phyloP scores from a whole-genome alignment of 2,797 vertebrate genomes.

The Chromobotia macracanthus region DNA sequence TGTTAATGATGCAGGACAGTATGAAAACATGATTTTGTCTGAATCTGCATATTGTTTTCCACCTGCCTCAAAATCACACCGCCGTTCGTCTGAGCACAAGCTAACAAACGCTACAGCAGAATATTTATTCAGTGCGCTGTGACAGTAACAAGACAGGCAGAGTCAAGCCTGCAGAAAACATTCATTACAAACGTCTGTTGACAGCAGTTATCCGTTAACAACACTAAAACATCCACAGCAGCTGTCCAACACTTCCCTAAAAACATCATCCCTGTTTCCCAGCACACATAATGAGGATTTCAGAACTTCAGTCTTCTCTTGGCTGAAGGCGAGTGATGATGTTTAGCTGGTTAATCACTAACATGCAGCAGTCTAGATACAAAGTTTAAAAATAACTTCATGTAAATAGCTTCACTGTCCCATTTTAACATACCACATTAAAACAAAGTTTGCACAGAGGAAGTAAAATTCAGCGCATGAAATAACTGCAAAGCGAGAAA shows the following conservation, averaged over 20 bases:
- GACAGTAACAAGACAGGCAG: background rate
- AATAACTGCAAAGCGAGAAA: slow-evolving; percentile 9
- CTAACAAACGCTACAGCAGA: background rate
- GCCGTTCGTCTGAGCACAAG: background rate
- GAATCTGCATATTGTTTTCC: background rate
- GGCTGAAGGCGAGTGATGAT: background rate
- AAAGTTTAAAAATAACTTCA: background rate
- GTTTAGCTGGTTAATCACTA: background rate
- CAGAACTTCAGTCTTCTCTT: background rate
- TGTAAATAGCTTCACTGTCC: background rate
- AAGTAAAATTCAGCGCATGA: background rate
- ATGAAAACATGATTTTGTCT: background rate
- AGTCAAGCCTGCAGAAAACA: background rate
- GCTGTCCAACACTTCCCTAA: background rate
- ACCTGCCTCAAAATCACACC: background rate
- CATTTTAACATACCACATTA: slow-evolving; percentile 25
- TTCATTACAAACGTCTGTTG: background rate
- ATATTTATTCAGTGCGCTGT: background rate
- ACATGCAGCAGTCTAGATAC: background rate
- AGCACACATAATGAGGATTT: no score
- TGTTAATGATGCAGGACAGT: background rate
- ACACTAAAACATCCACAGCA: background rate
- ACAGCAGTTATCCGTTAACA: background rate
- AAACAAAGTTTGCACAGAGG: slow-evolving; percentile 13
- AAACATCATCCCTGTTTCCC: no score